Percentiles rank a stretch among this genome's conserved stretches.
Conservation (phyloP, 1,140 invertebrate species). For the Leptinotarsa texana region DNA sequence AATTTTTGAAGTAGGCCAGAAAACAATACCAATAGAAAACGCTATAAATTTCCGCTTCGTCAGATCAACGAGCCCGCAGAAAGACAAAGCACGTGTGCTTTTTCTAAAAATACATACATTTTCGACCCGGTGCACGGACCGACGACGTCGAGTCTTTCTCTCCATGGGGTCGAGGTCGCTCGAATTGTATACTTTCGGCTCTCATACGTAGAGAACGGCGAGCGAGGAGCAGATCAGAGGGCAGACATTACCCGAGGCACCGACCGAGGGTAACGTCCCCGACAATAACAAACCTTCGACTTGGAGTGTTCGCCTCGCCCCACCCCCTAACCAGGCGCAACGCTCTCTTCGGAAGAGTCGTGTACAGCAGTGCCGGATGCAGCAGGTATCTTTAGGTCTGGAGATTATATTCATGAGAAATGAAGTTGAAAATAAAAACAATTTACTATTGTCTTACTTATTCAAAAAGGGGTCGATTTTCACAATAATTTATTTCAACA, state of each 20-base stretch:
- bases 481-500: no score
- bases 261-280: constrained; percentile 38
- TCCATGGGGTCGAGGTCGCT: constrained; percentile 1
- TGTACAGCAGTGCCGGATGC: background rate
- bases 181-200: background rate
- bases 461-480: no score
- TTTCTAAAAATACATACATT: constrained; percentile 4
- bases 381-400: background rate
- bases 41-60: no score
- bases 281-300: constrained; percentile 33
- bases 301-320: background rate
- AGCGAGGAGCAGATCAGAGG: constrained; percentile 33
- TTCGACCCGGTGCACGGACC: background rate
- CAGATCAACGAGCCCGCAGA: no score
- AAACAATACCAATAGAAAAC: no score
- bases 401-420: background rate
- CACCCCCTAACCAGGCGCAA: background rate
- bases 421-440: no score
- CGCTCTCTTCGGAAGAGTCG: background rate
- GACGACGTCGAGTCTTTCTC: constrained; percentile 1
- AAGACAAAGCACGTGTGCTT: background rate
- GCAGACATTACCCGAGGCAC: constrained; percentile 44
- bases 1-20: no score
- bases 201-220: background rate
- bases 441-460: no score